Evolutionary conservation across 2,888 invertebrate genomes (phyloP), one percentile per base, ranked within the genome.

Genomic region (Agrotis puta): DNA sequence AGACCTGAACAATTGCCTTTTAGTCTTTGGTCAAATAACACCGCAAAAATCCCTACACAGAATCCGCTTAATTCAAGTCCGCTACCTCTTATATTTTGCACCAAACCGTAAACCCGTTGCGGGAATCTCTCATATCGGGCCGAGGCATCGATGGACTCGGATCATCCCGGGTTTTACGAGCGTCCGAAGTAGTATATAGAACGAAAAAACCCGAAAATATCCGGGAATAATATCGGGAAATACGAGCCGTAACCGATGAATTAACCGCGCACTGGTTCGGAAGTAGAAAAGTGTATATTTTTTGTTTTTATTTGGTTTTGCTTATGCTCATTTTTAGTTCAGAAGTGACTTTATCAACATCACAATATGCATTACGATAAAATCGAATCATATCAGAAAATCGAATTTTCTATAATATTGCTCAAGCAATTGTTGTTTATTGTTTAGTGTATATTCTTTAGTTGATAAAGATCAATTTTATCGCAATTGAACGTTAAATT

Each of bases 91-190:
- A 18, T 66, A 59, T 56, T 74, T 88, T 88, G 59, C 4, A 58
- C 80, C 82, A 72, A n/a, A 50, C 63, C 72, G 64, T 77, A 86
- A 89, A 87, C 86, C 85, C 84, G 85, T 85, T 88, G 85, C 87
- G 87, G 85, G 89, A 92, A 93, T 93, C 92, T 91, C 92, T 93
- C 94, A 93, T 93, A 94, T 94, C 94, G 88, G 84, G 82, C 87
- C 87, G 89, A 88, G 89, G 89, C 93, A 94, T 95, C 94, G 93
- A 91, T 92, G 89, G 90, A 83, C 88, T 82, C 79, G 89, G 94
- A 92, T 95, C 92, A 95, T 94, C 94, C 92, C 87, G 81, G 89
- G 91, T 92, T 94, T 95, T 94, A 94, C 93, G 95, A 92, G 77
- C 92, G 88, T 84, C 89, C 89, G 86, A 86, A 87, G 85, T 85